These are phyloP conservation scores for Cassiopea andromeda DNA, from an alignment of 30 jellyfish, hydroid and myxozoan species.

Conservation along the genomic window DNA sequence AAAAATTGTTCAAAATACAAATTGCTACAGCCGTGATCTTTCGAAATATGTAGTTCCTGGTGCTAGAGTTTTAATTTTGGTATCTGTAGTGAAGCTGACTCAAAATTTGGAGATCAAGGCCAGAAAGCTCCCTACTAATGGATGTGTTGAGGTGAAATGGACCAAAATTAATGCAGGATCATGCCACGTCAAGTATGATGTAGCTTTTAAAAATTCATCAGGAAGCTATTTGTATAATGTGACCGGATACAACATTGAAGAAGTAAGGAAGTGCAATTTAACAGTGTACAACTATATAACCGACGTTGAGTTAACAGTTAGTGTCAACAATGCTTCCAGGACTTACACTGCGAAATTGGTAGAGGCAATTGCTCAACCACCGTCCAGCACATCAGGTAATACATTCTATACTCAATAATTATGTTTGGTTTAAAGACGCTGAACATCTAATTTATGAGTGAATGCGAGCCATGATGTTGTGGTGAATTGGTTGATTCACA, in stretches of 20 bases:
- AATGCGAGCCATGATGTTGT: too few relatives aligned
- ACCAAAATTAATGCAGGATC: background rate
- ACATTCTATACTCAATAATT: too few relatives aligned
- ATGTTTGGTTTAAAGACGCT: too few relatives aligned
- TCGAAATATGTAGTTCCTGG: background rate
- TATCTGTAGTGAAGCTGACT: slow-evolving; percentile 11
- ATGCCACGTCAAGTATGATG: slow-evolving; percentile 31
- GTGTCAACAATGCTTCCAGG: slow-evolving; percentile 17
- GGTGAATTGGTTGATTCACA: too few relatives aligned
- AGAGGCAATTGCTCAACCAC: background rate
- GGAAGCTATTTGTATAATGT: background rate
- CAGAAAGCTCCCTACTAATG: background rate
- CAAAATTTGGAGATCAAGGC: background rate
- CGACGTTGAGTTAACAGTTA: slow-evolving; percentile 1
- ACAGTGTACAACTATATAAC: slow-evolving; percentile 18
- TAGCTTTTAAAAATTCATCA: slow-evolving; percentile 1
- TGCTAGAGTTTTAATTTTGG: background rate
- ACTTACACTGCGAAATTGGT: slow-evolving; percentile 7
- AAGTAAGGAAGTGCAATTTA: slow-evolving; percentile 4
- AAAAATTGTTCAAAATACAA: too few relatives aligned
- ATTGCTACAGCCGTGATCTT: background rate
- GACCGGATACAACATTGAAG: slow-evolving; percentile 16
- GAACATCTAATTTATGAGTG: too few relatives aligned
- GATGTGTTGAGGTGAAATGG: slow-evolving; percentile 38
- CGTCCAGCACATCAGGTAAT: too few relatives aligned